Conservation (phyloP, 2,113 vertebrate species). For the Petaurus breviceps region DNA sequence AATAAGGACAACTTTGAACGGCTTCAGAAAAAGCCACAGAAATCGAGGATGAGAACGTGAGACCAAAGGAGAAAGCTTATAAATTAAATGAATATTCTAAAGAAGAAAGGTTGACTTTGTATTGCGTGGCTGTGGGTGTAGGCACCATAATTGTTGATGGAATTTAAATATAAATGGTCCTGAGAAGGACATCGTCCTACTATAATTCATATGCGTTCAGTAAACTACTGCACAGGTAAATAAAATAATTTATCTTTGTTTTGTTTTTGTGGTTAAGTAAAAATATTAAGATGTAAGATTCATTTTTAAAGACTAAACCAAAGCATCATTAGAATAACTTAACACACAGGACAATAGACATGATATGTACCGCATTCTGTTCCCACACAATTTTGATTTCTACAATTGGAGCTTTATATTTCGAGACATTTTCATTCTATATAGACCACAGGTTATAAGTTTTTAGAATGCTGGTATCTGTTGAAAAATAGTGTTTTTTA, state of each 20-base stretch:
- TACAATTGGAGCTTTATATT: no score
- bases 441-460: no score
- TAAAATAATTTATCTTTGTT: background rate
- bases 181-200: background rate
- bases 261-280: background rate
- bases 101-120: background rate
- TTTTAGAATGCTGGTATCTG: no score
- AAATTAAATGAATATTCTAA: background rate
- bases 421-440: no score
- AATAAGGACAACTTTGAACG: conserved; percentile 4
- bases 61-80: background rate
- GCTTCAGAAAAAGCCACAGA: background rate
- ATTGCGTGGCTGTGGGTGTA: background rate
- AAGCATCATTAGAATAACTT: background rate
- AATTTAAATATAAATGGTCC: no score
- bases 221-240: background rate
- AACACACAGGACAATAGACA: background rate
- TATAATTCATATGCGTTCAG: background rate
- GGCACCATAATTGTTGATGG: background rate
- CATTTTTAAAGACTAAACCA: background rate
- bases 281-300: background rate
- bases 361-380: no score
- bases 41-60: conserved; percentile 1
- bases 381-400: no score
- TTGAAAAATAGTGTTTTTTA: no score